Evolutionary conservation across 2,888 invertebrate species (phyloP), one percentile per base, ranked within the genome.

Genomic region (Amphipyra berbera): DNA sequence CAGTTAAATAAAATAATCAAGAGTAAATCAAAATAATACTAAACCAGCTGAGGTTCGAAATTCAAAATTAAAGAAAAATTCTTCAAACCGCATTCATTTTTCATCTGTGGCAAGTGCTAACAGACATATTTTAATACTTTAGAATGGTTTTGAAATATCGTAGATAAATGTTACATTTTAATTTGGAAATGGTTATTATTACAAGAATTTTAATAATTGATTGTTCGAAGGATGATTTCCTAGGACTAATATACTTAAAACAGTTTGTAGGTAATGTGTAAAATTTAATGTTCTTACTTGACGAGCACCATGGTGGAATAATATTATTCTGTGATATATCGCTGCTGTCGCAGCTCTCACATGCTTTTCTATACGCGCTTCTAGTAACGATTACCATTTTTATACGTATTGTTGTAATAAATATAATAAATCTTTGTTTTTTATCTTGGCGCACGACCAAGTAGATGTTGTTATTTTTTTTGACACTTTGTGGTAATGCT

Each of bases 221-320:
- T 30, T 30, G 6, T 30, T 30, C 6, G 30, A 30, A 30, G 30
- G 21, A 21, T 21, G 21, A 3, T 2, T 21, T 21, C 21, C 3
- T 1, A 21, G 21, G 21, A 21, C 21, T 21, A 30, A 30, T 30
- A 30, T 7, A 30, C 6, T 30, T 30, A 30, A 30, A 30, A 30
- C 2, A 30, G 30, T 30, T 30, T 30, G 21, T 21, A n/a, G n/a
- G n/a, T n/a, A 21, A 30, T 30, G 30, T 6, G 6, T 30, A 30
- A 30, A 30, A n/a, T n/a, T n/a, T n/a, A n/a, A 6, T 6, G 21
- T 49, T 78, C 85, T 79, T 67, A 90, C 90, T 85, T 78, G 89
- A 88, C 13, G 90, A 90, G 66, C 92, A 92, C 92, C 91, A 92
- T 74, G 91, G 92, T 52, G 89, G 90, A 55, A 84, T 81, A 61